A percentile compares a stretch with the other conserved stretches of the same genome.
Conservation (phyloP, 2,888 invertebrate species). For the Drosophila neotestacea region DNA sequence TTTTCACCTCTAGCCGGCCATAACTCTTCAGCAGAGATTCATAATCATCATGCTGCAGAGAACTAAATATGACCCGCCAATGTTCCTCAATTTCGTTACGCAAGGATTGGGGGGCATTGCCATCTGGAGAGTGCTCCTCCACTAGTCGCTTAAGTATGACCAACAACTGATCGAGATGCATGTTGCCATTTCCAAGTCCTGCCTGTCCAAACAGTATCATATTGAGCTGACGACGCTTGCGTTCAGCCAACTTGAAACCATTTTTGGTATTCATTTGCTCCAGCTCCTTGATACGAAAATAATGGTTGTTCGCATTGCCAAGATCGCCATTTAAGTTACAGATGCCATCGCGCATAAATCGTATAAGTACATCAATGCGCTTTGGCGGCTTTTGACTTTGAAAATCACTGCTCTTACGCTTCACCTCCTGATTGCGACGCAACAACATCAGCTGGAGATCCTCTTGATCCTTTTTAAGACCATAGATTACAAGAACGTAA, state of each 20-base stretch:
- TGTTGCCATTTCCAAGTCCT: constrained; percentile 86
- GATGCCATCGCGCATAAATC: constrained; percentile 81
- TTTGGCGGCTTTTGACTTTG: constrained; percentile 80
- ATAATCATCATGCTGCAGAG: constrained; percentile 83
- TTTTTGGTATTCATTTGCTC: constrained; percentile 86
- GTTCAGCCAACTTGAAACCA: constrained; percentile 85
- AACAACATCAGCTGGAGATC: constrained; percentile 86
- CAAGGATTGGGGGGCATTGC: constrained; percentile 84
- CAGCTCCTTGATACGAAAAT: constrained; percentile 85
- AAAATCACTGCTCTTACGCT: constrained; percentile 67
- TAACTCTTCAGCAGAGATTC: constrained; percentile 76
- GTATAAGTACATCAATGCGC: constrained; percentile 80
- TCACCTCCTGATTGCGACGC: constrained; percentile 82
- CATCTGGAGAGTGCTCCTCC: constrained; percentile 66
- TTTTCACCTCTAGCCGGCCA: constrained; percentile 65
- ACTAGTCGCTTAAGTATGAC: constrained; percentile 76
- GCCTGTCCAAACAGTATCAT: constrained; percentile 88
- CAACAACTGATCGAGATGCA: constrained; percentile 86
- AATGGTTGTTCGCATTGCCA: constrained; percentile 86
- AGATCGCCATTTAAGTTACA: constrained; percentile 80
- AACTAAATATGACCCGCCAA: constrained; percentile 86
- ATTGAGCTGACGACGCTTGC: constrained; percentile 86
- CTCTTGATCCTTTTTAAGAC: constrained; percentile 86
- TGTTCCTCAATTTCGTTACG: constrained; percentile 86
- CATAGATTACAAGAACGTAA: constrained; percentile 86